phyloP scores from a whole-genome alignment of 2,113 vertebrate species.

The Plecotus auritus region DNA sequence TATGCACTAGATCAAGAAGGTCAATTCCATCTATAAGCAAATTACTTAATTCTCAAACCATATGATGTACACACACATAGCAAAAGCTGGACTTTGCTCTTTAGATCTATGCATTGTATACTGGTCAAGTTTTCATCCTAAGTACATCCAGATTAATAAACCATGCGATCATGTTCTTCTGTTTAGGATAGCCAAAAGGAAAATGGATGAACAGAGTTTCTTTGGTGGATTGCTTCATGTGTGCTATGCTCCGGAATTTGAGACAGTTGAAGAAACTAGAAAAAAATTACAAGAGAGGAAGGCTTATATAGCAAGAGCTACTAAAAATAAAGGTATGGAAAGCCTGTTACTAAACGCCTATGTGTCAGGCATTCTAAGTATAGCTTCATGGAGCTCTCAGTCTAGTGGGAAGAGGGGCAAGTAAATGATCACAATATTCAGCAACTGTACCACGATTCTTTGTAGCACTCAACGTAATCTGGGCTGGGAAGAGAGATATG shows the following conservation, averaged over 20 bases:
- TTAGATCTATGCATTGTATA: neutral
- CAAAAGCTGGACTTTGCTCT: neutral
- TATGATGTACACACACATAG: neutral
- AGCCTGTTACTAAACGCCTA: neutral
- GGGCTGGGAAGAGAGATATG: neutral
- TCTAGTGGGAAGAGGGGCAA: neutral
- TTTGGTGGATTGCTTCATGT: conserved; percentile 95
- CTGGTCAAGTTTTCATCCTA: neutral
- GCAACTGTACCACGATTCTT: neutral
- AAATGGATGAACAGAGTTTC: conserved; percentile 95
- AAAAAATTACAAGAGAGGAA: conserved; percentile 92
- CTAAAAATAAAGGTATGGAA: conserved; percentile 85
- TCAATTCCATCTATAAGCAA: neutral
- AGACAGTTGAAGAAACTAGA: conserved; percentile 94
- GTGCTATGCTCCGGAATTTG: conserved; percentile 97
- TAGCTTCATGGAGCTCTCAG: neutral
- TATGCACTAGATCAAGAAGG: neutral
- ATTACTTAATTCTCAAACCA: neutral
- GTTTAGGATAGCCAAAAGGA: conserved; percentile 91
- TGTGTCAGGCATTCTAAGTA: neutral
- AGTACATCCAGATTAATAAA: neutral
- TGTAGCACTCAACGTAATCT: neutral
- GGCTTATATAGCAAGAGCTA: conserved; percentile 85
- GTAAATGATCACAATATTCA: neutral
- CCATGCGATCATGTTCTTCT: conserved; percentile 23